phyloP scores from a whole-genome alignment of 1,140 invertebrate genomes.

The Achatina immaculata region DNA sequence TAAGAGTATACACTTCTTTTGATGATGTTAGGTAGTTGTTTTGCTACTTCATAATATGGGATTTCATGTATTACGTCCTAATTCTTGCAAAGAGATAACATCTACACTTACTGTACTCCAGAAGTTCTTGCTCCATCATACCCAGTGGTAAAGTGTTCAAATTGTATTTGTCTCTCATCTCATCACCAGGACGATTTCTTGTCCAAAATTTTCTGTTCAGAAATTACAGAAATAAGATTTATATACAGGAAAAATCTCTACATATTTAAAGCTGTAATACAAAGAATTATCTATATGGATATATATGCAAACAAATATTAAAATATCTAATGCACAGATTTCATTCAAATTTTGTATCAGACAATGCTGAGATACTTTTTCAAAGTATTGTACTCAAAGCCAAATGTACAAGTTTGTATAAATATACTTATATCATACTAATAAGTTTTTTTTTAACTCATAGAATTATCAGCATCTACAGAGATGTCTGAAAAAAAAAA shows the following conservation, averaged over 20 bases:
- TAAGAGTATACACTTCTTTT: too few relatives aligned
- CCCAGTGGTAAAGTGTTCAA: conserved; percentile 91
- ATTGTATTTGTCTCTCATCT: conserved; percentile 91
- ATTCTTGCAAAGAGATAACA: too few relatives aligned
- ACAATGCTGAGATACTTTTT: too few relatives aligned
- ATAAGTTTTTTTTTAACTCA: too few relatives aligned
- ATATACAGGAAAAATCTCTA: background rate
- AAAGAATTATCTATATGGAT: background rate
- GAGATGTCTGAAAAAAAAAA: too few relatives aligned
- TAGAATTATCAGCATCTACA: too few relatives aligned
- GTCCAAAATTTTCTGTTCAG: conserved; percentile 95
- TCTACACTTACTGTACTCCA: conserved; percentile 57
- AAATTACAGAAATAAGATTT: conserved; percentile 7
- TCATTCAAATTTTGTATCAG: background rate
- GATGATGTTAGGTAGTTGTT: too few relatives aligned
- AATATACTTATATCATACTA: too few relatives aligned
- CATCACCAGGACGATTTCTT: conserved; percentile 96
- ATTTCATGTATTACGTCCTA: too few relatives aligned
- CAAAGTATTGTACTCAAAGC: too few relatives aligned
- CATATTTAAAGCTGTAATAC: background rate
- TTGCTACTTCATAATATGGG: too few relatives aligned
- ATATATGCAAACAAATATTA: background rate
- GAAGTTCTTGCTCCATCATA: conserved; percentile 71
- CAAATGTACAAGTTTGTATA: too few relatives aligned
- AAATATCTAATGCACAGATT: background rate